Percentiles rank a stretch among this genome's conserved stretches.
Conservation (phyloP, 2,113 vertebrate species). For the Pterocles burchelli region DNA sequence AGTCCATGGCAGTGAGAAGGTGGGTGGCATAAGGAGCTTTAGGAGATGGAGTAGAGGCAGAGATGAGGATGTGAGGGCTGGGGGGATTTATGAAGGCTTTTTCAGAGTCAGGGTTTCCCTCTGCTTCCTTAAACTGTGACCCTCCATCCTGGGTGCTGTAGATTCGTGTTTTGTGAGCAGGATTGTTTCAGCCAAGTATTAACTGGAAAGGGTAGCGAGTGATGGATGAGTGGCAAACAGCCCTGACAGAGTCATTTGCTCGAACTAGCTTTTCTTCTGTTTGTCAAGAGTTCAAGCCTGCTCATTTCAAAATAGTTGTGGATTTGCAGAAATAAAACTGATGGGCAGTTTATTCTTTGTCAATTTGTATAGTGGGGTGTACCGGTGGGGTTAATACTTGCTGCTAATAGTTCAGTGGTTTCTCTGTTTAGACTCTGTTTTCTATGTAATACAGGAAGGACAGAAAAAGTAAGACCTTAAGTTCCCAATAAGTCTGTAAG, state of each 20-base stretch:
- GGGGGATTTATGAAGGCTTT: neutral
- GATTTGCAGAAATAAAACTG: neutral
- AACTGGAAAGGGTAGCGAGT: neutral
- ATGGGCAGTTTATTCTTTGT: neutral
- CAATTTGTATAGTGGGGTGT: neutral
- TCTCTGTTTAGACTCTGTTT: constrained; percentile 7
- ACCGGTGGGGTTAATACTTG: constrained; percentile 11
- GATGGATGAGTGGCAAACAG: neutral
- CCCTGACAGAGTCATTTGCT: neutral
- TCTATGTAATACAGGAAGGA: constrained; percentile 16
- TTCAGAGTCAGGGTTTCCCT: neutral
- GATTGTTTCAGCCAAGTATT: constrained; percentile 1
- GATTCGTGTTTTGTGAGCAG: neutral
- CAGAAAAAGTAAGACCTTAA: constrained; percentile 11
- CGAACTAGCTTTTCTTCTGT: neutral
- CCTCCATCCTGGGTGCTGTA: neutral
- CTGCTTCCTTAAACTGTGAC: neutral
- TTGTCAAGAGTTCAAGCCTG: neutral
- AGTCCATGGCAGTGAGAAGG: neutral
- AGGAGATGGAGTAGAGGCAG: neutral
- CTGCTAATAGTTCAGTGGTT: neutral
- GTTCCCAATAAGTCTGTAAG: neutral
- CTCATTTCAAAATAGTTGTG: neutral
- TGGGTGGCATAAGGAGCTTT: neutral
- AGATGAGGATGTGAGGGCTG: rapidly evolving